Conservation (phyloP, 2,113 vertebrate species). For the Mormyrus iriodes region DNA sequence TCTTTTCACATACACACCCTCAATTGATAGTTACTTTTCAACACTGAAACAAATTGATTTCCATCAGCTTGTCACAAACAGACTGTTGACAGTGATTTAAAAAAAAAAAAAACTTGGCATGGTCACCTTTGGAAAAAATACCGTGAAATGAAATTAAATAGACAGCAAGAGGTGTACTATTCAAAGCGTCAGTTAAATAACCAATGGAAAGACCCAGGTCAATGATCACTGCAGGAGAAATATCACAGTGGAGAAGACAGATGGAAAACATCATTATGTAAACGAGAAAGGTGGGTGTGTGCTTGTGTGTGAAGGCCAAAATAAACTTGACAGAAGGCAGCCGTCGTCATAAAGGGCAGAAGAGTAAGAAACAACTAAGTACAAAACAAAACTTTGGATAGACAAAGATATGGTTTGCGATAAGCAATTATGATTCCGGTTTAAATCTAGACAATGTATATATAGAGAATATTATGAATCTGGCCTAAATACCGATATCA, state of each 20-base stretch:
- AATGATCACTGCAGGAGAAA: not conserved
- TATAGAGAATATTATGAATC: not conserved
- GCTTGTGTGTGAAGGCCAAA: not conserved
- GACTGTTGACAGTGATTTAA: conserved; percentile 31
- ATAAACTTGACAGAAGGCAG: not conserved
- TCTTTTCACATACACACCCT: conserved; percentile 35
- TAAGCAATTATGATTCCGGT: too few species aligned
- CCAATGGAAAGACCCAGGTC: not conserved
- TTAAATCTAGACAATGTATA: too few species aligned
- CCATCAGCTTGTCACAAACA: not conserved
- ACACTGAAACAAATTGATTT: conserved; percentile 46
- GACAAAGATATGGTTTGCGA: too few species aligned
- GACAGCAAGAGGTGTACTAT: not conserved
- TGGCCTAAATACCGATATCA: not conserved
- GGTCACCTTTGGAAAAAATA: not conserved
- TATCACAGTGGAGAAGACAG: not conserved
- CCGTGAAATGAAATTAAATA: not conserved
- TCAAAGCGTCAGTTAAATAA: not conserved
- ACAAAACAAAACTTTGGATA: too few species aligned
- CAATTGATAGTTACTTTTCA: conserved; percentile 11
- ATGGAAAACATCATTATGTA: not conserved
- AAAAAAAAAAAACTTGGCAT: conserved; percentile 28
- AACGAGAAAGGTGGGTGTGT: not conserved
- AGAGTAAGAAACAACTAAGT: too few species aligned
- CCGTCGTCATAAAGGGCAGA: not conserved